These are phyloP conservation scores for Nycteola revayana DNA, from an alignment of 2,888 invertebrate species.

Conservation along the genomic window DNA sequence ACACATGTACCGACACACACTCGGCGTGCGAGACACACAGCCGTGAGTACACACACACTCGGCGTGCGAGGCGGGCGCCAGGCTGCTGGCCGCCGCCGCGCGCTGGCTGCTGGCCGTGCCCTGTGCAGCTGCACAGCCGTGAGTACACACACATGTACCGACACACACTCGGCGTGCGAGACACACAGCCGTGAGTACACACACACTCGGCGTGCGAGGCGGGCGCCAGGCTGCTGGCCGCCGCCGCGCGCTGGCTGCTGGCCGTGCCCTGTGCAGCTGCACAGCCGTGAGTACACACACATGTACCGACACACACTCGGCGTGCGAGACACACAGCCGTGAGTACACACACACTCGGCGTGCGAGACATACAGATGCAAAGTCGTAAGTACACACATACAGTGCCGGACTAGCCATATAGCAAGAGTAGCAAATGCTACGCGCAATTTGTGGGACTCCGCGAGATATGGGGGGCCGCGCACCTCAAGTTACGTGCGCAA, in stretches of 20 bases:
- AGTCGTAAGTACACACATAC: constrained; percentile 80
- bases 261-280: constrained; percentile 91
- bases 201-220: constrained; percentile 98
- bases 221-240: constrained; percentile 94
- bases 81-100: constrained; percentile 93
- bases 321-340: constrained; percentile 97
- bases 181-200: too few species aligned
- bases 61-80: constrained; percentile 96
- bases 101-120: constrained; percentile 95
- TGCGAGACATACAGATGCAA: constrained; percentile 95
- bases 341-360: constrained; percentile 85
- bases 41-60: constrained; percentile 97
- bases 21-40: too few species aligned
- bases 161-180: too few species aligned
- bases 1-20: constrained; percentile 74
- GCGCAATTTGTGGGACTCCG: too few species aligned
- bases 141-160: constrained; percentile 52
- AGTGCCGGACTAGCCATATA: too few species aligned
- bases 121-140: constrained; percentile 91
- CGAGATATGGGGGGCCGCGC: too few species aligned
- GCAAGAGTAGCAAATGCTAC: too few species aligned
- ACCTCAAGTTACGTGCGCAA: too few species aligned
- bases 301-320: constrained; percentile 86
- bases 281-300: constrained; percentile 82
- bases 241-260: constrained; percentile 94